These are phyloP conservation scores for Peromyscus maniculatus DNA, from an alignment of 2,113 vertebrate genomes.

Conservation along the genomic window DNA sequence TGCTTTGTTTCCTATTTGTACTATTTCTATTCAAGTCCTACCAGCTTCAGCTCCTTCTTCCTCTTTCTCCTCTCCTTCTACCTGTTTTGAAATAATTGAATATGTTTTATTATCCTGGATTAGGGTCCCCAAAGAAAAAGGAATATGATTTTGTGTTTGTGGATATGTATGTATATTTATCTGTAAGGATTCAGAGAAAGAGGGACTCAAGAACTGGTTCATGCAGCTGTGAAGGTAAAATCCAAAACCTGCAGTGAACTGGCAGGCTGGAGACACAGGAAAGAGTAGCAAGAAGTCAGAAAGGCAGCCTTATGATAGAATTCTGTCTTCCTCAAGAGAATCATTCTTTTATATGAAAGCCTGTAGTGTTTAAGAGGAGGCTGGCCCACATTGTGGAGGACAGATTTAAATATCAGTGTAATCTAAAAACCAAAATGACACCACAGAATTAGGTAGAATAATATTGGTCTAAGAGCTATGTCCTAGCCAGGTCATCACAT, in stretches of 20 bases:
- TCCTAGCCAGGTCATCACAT: not conserved
- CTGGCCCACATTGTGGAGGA: not conserved
- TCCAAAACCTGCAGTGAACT: not conserved
- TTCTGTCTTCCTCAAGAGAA: not conserved
- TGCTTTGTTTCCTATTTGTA: not conserved
- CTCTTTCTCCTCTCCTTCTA: not conserved
- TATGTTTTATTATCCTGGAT: not conserved
- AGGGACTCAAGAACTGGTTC: not conserved
- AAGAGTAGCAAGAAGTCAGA: not conserved
- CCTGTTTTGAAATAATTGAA: not conserved
- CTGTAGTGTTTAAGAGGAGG: not conserved
- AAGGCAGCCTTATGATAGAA: not conserved
- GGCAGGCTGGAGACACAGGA: not conserved
- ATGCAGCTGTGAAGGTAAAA: not conserved
- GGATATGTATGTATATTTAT: not conserved
- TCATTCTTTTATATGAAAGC: not conserved
- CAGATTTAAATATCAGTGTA: not conserved
- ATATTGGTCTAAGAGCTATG: not conserved
- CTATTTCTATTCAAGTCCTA: not conserved
- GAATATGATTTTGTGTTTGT: not conserved
- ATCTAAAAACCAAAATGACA: not conserved
- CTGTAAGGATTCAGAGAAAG: not conserved
- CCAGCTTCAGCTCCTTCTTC: not conserved
- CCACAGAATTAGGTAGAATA: not conserved
- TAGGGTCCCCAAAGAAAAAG: not conserved